These are phyloP conservation scores for Tipula confusa DNA, from an alignment of 2,888 invertebrate genomes.

Conservation along the genomic window DNA sequence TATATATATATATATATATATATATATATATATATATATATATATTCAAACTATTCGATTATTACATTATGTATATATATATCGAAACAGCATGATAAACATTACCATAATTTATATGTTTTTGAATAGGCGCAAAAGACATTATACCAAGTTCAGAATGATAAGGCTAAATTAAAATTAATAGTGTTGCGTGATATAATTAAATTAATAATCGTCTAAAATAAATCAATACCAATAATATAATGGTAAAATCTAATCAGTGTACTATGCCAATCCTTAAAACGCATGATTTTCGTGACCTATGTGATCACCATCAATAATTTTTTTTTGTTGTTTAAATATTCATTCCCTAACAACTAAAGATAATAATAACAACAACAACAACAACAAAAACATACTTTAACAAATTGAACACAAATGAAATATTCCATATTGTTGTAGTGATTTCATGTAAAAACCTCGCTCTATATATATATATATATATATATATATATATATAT, in stretches of 20 bases:
- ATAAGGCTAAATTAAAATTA: conserved; percentile 25
- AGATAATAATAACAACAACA: background rate
- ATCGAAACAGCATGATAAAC: conserved; percentile 3
- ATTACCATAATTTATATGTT: background rate
- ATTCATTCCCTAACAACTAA: background rate
- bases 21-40: too few relatives aligned
- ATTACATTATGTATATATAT: background rate
- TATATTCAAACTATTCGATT: background rate
- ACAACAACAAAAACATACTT: background rate
- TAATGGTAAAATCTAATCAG: background rate
- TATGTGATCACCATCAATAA: conserved; percentile 29
- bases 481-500: too few relatives aligned
- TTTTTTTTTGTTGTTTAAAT: conserved; percentile 1
- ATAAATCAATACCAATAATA: background rate
- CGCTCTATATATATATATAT: background rate
- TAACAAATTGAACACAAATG: conserved; percentile 20
- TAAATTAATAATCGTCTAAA: background rate
- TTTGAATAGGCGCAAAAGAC: background rate
- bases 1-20: too few relatives aligned
- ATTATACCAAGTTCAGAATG: background rate
- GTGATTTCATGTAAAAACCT: conserved; percentile 28
- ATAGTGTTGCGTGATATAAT: conserved; percentile 20
- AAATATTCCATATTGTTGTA: background rate
- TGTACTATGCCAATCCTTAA: background rate
- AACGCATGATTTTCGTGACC: conserved; percentile 25